These are phyloP conservation scores for Agonopterix subpropinquella DNA, from an alignment of 2,888 invertebrate genomes.

Conservation along the genomic window DNA sequence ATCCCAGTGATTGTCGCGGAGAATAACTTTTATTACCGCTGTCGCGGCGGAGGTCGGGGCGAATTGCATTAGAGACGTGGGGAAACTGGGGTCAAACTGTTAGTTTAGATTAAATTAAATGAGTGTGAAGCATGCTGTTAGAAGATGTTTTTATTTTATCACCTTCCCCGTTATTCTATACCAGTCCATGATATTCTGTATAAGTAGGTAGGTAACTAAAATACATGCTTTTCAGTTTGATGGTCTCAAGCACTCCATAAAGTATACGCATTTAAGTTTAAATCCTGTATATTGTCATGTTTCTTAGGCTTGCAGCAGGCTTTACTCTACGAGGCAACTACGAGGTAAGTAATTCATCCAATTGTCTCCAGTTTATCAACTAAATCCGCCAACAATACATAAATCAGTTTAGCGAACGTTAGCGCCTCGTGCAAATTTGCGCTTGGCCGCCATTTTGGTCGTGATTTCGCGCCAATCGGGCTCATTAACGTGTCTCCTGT, in stretches of 20 bases:
- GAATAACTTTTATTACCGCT: conserved; percentile 3
- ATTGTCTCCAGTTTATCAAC: neutral
- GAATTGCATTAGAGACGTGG: conserved; percentile 6
- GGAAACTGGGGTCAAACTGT: neutral
- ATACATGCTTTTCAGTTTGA: no score
- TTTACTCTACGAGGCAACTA: no score
- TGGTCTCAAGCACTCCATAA: no score
- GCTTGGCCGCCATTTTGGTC: conserved; percentile 30
- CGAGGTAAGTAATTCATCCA: neutral
- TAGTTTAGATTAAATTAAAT: neutral
- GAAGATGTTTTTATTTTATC: neutral
- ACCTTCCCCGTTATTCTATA: neutral
- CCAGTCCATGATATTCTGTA: neutral
- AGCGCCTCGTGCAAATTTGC: conserved; percentile 8
- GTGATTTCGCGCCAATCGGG: conserved; percentile 52
- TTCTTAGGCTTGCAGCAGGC: no score
- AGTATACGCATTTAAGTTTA: neutral
- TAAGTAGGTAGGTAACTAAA: no score
- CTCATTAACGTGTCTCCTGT: conserved; percentile 36
- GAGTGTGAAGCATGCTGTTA: neutral
- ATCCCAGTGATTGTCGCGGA: conserved; percentile 2
- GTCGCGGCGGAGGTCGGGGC: neutral
- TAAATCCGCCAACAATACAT: conserved; percentile 7
- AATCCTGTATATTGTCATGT: neutral
- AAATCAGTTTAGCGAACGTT: conserved; percentile 27